Conservation (phyloP, 2,797 vertebrate genomes). For the Tamandua tetradactyla region DNA sequence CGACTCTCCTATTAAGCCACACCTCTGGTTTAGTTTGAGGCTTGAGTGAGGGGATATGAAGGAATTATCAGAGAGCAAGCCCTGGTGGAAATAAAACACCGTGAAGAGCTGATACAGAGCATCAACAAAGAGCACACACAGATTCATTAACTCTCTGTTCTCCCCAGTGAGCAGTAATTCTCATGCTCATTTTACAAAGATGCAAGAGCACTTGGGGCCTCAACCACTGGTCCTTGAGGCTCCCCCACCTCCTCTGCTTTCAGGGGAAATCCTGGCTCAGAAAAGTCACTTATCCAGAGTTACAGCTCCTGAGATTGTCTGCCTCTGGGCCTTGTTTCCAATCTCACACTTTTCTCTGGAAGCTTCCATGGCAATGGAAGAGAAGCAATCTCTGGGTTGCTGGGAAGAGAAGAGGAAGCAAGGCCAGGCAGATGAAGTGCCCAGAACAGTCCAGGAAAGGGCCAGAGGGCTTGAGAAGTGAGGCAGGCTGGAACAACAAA, state of each 20-base stretch:
- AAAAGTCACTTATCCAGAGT: background rate
- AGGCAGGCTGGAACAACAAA: background rate
- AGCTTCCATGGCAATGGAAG: background rate
- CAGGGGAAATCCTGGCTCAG: background rate
- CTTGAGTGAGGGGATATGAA: background rate
- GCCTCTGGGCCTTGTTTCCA: background rate
- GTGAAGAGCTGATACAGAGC: background rate
- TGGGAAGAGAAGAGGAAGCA: background rate
- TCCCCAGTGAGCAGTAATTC: background rate
- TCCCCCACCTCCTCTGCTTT: background rate
- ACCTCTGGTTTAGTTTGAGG: slow-evolving; percentile 27
- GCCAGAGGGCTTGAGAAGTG: background rate
- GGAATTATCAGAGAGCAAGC: slow-evolving; percentile 63
- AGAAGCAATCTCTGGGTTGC: background rate
- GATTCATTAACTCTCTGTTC: slow-evolving; percentile 11
- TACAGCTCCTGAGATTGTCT: background rate
- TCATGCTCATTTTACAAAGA: slow-evolving; percentile 48
- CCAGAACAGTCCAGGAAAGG: background rate
- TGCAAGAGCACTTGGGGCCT: background rate
- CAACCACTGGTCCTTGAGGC: background rate
- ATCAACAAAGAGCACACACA: fast-evolving
- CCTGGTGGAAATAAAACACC: slow-evolving; percentile 46
- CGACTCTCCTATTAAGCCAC: slow-evolving; percentile 60
- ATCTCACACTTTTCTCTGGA: background rate
- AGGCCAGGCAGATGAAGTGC: background rate